phyloP scores from a whole-genome alignment of 2,797 vertebrate genomes.

The Gymnocypris eckloni region DNA sequence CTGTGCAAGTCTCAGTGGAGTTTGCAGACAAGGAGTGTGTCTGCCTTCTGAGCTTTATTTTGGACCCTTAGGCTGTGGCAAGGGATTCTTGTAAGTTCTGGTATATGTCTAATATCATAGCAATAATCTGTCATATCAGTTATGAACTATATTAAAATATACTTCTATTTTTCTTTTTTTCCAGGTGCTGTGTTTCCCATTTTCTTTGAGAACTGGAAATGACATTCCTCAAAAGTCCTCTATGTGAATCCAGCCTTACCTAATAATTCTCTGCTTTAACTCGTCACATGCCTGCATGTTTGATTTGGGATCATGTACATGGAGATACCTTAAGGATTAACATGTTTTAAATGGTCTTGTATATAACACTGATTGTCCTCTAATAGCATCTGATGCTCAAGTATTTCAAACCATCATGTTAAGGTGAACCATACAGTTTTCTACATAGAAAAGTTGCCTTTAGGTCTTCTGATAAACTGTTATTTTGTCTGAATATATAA shows the following conservation, averaged over 20 bases:
- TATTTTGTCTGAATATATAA: conserved; percentile 7
- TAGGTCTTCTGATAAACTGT: neutral
- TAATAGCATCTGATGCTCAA: neutral
- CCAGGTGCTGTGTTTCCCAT: conserved; percentile 82
- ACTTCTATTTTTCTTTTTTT: conserved; percentile 17
- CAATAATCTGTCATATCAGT: neutral
- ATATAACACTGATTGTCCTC: neutral
- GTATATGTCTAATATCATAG: neutral
- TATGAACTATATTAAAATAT: neutral
- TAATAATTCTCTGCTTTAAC: neutral
- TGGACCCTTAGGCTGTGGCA: conserved; percentile 81
- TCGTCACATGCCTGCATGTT: neutral
- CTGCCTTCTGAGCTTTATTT: conserved; percentile 80
- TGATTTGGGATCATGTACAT: neutral
- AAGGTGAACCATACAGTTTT: neutral
- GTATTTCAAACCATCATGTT: conserved; percentile 6
- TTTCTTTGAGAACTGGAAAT: conserved; percentile 69
- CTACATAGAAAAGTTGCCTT: neutral
- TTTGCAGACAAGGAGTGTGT: conserved; percentile 77
- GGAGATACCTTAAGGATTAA: neutral
- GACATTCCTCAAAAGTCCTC: neutral
- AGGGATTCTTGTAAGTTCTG: conserved; percentile 76
- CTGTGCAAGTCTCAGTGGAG: conserved; percentile 76
- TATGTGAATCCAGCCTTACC: conserved; percentile 25
- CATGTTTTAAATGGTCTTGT: neutral